Evolutionary conservation across 2,888 invertebrate genomes (phyloP).

Genomic region (Trichogramma evanescens): DNA sequence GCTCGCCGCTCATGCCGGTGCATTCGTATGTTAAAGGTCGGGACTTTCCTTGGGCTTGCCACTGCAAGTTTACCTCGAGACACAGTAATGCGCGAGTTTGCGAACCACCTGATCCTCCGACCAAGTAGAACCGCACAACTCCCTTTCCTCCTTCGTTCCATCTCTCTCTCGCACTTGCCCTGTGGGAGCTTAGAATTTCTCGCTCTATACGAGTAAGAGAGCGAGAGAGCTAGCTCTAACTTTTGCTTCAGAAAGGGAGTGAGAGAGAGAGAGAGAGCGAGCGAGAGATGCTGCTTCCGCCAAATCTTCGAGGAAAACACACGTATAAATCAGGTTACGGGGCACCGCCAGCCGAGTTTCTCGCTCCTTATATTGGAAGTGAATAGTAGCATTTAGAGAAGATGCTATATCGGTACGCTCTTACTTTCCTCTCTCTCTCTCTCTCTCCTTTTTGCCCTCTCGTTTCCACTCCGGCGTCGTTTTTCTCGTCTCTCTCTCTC

Average conservation of each 20-base stretch:
- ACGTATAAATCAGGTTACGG: conserved; percentile 36
- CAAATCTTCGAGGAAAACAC: conserved; percentile 26
- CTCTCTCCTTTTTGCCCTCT: too few species aligned
- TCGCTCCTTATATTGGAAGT: conserved; percentile 24
- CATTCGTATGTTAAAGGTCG: too few species aligned
- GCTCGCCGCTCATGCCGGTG: too few species aligned
- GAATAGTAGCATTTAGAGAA: neutral
- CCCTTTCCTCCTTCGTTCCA: conserved; percentile 1
- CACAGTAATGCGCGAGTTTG: too few species aligned
- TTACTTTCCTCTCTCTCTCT: too few species aligned
- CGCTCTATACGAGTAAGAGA: neutral
- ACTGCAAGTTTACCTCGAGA: too few species aligned
- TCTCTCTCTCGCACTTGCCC: neutral
- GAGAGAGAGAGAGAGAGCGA: conserved; percentile 7
- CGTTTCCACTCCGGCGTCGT: too few species aligned
- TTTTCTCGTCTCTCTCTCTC: too few species aligned
- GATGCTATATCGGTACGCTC: neutral
- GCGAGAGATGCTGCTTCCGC: neutral
- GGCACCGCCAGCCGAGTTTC: conserved; percentile 17
- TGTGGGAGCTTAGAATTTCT: too few species aligned
- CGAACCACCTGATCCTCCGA: neutral
- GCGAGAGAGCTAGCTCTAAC: neutral
- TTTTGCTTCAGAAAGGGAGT: neutral
- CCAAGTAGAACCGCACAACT: conserved; percentile 1
- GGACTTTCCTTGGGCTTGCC: too few species aligned